phyloP scores from a whole-genome alignment of 2,113 vertebrate genomes.

The Chlorodrepanis virens region DNA sequence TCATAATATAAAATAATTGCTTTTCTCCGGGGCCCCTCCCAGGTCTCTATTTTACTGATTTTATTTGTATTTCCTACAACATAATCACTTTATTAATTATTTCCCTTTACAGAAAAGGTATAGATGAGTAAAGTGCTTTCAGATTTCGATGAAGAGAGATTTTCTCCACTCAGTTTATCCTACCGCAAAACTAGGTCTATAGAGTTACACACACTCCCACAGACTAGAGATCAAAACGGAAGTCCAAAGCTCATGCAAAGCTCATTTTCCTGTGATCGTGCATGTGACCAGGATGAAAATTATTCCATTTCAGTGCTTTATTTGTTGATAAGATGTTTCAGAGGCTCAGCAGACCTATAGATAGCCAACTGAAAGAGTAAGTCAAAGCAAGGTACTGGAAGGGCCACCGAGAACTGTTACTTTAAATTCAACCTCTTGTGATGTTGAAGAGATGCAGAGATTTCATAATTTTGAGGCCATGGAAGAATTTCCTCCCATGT shows the following conservation, averaged over 20 bases:
- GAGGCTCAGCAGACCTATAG: not conserved
- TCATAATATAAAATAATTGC: not conserved
- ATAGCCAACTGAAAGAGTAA: not conserved
- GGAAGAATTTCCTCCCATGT: not conserved
- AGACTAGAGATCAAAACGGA: not conserved
- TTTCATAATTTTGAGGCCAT: not conserved
- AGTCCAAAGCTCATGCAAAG: not conserved
- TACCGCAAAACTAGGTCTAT: not conserved
- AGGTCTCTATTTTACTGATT: not conserved
- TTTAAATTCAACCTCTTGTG: not conserved
- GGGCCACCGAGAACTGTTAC: not conserved
- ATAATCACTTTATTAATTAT: not conserved
- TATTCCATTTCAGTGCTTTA: not conserved
- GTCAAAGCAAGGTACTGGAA: not conserved
- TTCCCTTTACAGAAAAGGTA: not conserved
- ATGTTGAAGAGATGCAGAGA: not conserved
- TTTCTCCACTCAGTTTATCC: not conserved
- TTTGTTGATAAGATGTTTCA: not conserved
- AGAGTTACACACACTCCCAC: not conserved
- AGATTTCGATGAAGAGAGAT: not conserved
- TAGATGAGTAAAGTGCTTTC: not conserved
- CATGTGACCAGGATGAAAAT: not conserved
- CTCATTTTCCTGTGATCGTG: not conserved
- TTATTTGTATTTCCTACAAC: not conserved
- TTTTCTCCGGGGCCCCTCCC: fast-evolving